Evolutionary conservation across 2,888 invertebrate species (phyloP).

Genomic region (Andrena bicolor): DNA sequence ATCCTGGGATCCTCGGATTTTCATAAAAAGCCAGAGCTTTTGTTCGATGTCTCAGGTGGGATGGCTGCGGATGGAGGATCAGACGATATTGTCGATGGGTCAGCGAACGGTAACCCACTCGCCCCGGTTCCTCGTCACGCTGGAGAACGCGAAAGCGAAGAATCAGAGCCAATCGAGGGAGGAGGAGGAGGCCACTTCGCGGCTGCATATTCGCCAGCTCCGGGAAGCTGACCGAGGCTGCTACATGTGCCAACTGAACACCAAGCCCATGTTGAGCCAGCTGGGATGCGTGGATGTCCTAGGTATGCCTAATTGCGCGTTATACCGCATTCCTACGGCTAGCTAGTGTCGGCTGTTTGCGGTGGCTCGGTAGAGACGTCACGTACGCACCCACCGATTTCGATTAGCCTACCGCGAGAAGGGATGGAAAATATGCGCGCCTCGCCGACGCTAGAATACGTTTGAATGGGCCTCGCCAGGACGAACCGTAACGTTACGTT

Average conservation of each 20-base stretch:
- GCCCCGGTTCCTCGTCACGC: slow-evolving; percentile 89
- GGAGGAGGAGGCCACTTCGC: slow-evolving; percentile 91
- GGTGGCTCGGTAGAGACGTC: slow-evolving; percentile 62
- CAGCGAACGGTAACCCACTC: slow-evolving; percentile 92
- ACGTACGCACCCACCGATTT: slow-evolving; percentile 56
- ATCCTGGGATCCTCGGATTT: neutral
- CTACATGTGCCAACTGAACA: slow-evolving; percentile 94
- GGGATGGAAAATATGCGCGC: slow-evolving; percentile 69
- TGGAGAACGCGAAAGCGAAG: slow-evolving; percentile 78
- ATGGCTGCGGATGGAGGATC: slow-evolving; percentile 92
- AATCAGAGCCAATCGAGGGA: slow-evolving; percentile 82
- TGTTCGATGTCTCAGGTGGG: slow-evolving; percentile 87
- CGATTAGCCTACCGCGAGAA: slow-evolving; percentile 63
- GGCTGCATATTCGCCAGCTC: slow-evolving; percentile 90
- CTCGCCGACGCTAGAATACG: slow-evolving; percentile 63
- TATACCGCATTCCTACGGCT: slow-evolving; percentile 70
- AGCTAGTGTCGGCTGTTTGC: slow-evolving; percentile 59
- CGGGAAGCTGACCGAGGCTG: slow-evolving; percentile 91
- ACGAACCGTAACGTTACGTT: slow-evolving; percentile 44
- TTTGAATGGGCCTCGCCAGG: slow-evolving; percentile 60
- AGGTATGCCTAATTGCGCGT: slow-evolving; percentile 86
- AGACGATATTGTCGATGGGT: slow-evolving; percentile 91
- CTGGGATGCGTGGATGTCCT: slow-evolving; percentile 92
- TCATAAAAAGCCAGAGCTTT: neutral
- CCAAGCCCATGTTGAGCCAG: slow-evolving; percentile 91